phyloP scores from a whole-genome alignment of 2,113 vertebrate genomes.

The Eublepharis macularius region DNA sequence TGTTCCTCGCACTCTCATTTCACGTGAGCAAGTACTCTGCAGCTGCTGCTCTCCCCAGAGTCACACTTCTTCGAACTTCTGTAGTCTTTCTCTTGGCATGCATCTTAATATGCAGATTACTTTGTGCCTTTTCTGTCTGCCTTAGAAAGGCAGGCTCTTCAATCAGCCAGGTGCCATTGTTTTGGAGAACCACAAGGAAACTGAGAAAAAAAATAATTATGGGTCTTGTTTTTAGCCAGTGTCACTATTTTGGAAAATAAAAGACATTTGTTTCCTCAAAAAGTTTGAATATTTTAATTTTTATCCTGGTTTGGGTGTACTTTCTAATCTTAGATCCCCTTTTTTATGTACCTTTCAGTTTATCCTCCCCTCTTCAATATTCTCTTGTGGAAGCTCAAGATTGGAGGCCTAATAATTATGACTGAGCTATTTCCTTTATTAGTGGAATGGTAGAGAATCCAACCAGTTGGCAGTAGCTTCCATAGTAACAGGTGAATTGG shows the following conservation, averaged over 20 bases:
- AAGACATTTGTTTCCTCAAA: not conserved
- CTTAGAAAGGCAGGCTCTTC: not conserved
- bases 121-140: not conserved
- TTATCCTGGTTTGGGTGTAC: not conserved
- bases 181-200: not conserved
- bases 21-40: not conserved
- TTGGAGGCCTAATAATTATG: not conserved
- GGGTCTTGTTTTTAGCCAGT: conserved; percentile 1
- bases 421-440: not conserved
- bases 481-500: not conserved
- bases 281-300: not conserved
- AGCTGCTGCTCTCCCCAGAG: not conserved
- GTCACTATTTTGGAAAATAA: conserved; percentile 23
- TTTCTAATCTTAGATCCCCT: not conserved
- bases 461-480: not conserved
- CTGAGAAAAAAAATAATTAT: not conserved
- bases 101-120: not conserved
- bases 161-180: not conserved
- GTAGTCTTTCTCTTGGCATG: not conserved
- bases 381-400: not conserved
- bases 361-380: not conserved
- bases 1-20: not conserved
- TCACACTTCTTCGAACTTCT: not conserved
- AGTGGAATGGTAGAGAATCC: not conserved
- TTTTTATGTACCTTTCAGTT: not conserved